Conservation (phyloP, 2,888 invertebrate species). For the Cordylochernes scorpioides region DNA sequence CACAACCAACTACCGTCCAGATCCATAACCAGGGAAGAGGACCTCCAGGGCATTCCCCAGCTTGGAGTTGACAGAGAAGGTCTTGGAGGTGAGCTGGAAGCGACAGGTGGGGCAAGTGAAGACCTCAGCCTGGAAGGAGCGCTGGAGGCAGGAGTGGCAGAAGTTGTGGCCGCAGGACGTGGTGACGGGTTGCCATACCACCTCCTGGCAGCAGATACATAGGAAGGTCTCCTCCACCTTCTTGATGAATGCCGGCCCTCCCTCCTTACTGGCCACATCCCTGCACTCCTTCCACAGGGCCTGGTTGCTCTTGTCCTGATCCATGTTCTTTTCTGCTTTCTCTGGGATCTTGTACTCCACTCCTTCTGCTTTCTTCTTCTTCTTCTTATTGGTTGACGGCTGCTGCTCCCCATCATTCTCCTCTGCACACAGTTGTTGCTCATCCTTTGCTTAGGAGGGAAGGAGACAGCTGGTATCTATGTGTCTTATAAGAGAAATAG, state of each 20-base stretch:
- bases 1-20: slow-evolving; percentile 22
- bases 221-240: slow-evolving; percentile 36
- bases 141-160: slow-evolving; percentile 32
- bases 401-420: no score
- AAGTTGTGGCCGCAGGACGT: slow-evolving; percentile 46
- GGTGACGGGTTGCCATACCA: slow-evolving; percentile 40
- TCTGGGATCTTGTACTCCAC: slow-evolving; percentile 22
- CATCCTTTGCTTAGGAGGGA: no score
- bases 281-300: slow-evolving; percentile 41
- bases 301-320: slow-evolving; percentile 32
- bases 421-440: no score
- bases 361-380: slow-evolving; percentile 18
- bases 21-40: slow-evolving; percentile 41
- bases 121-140: slow-evolving; percentile 36
- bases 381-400: no score
- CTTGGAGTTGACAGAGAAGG: slow-evolving; percentile 30
- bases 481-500: no score
- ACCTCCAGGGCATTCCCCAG: slow-evolving; percentile 30
- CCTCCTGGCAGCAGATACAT: slow-evolving; percentile 52
- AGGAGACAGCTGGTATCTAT: no score
- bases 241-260: slow-evolving; percentile 27
- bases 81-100: slow-evolving; percentile 29
- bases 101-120: slow-evolving; percentile 42
- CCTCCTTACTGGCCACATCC: slow-evolving; percentile 14
- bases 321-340: slow-evolving; percentile 24